Percentiles rank a stretch among this genome's conserved stretches.
Evolutionary conservation across 2,113 vertebrate genomes (phyloP).

Genomic region (Aspiorhynchus laticeps): DNA sequence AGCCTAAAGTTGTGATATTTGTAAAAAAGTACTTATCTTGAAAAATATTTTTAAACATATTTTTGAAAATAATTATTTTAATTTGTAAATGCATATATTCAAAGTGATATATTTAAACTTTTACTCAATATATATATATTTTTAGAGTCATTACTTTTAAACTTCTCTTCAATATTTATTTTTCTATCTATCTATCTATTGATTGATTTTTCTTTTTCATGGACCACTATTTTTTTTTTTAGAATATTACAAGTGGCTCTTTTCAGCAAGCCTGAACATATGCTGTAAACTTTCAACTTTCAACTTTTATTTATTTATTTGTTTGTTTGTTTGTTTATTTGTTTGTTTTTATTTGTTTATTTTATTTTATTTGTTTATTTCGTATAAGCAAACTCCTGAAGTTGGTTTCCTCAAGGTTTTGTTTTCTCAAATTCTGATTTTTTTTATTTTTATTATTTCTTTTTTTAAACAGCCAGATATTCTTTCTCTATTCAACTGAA

Average conservation of each 20-base stretch:
- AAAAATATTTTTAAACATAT: too few relatives aligned
- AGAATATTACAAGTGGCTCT: background rate
- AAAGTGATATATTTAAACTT: background rate
- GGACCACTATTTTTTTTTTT: background rate
- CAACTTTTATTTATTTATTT: background rate
- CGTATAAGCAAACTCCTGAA: background rate
- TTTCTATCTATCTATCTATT: too few relatives aligned
- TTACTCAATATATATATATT: background rate
- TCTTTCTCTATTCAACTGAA: conserved; percentile 31
- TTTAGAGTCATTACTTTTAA: background rate
- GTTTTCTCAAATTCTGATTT: background rate
- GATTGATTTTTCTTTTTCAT: too few relatives aligned
- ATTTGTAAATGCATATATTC: background rate
- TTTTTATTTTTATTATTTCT: background rate
- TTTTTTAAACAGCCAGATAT: conserved; percentile 2
- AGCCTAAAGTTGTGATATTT: background rate
- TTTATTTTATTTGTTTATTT: too few relatives aligned
- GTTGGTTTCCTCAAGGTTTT: background rate
- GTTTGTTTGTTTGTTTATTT: too few relatives aligned
- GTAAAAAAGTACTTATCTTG: background rate
- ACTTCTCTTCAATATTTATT: background rate
- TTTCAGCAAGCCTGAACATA: conserved; percentile 23
- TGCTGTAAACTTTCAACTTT: background rate
- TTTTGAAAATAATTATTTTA: background rate
- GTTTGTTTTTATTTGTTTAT: too few relatives aligned